Evolutionary conservation across 2,888 invertebrate species (phyloP), one percentile per base, ranked within the genome.

Genomic region (Stenichneumon culpator): DNA sequence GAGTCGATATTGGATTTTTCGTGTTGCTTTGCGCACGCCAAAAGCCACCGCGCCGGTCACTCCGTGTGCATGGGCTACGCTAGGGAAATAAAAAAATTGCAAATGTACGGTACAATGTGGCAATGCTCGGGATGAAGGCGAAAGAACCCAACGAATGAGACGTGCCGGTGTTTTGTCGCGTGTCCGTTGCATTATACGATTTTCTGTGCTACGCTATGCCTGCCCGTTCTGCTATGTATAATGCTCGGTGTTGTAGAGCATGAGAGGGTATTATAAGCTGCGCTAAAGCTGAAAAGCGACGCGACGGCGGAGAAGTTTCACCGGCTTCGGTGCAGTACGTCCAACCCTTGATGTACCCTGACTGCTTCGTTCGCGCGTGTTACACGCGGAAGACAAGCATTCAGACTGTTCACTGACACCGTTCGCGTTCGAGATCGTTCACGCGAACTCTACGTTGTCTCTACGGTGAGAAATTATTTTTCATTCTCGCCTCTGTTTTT

Each of bases 1-100:
- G 44, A 79, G 72, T 50, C 70, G 79, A 82, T 82, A 82, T 82
- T 79, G 82, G 82, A 67, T 82, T 82, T 82, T 85, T 79, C 32
- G 73, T 70, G n/a, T 70, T 54, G 74, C 65, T 65, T 14, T 54
- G 54, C 57, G 54, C 28, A 68, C 50, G 72, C 80, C 52, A 50
- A 47, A 63, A 39, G 39, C 52, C 50, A 65, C 39, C 69, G 22
- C 54, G 36, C 44, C 65, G 36, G 32, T 19, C 63, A 54, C 50
- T 73, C 52, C 19, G 54, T 74, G 72, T 73, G 68, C 67, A 32
- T 28, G 32, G 54, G 28, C 22, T 0, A 6, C 69, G 22, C 25
- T 39, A 50, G 54, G 19, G 63, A 57, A 36, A 65, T 16, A 79
- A 11, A 25, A 63, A 39, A 79, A 79, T 82, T 54, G 36, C 47